phyloP scores from a whole-genome alignment of 2,113 vertebrate genomes.

The Paratilapia polleni region DNA sequence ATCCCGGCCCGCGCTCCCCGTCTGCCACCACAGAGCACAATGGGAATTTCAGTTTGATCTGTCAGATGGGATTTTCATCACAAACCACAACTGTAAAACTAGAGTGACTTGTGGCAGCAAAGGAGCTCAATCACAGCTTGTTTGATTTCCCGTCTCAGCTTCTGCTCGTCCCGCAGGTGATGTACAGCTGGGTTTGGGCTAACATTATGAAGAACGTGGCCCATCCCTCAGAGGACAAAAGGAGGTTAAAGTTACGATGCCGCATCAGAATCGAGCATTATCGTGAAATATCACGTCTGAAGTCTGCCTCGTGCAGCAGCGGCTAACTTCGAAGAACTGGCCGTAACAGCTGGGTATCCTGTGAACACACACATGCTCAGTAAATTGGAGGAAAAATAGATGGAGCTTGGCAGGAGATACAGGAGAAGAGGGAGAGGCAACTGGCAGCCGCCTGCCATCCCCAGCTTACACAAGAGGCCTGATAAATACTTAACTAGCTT shows the following conservation, averaged over 20 bases:
- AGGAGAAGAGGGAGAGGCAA: conserved; percentile 18
- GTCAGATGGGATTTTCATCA: conserved; percentile 25
- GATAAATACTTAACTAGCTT: conserved; percentile 70
- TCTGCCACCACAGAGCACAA: conserved; percentile 17
- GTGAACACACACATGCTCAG: background rate
- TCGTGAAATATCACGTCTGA: background rate
- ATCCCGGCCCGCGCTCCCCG: background rate
- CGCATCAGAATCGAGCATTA: conserved; percentile 7
- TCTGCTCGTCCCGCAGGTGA: background rate
- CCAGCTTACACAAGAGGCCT: conserved; percentile 49
- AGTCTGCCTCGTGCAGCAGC: background rate
- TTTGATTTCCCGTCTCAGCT: conserved; percentile 39
- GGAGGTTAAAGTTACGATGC: background rate
- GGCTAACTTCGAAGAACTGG: conserved; percentile 6
- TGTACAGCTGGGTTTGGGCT: background rate
- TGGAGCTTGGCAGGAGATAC: conserved; percentile 14
- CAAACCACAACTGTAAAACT: background rate
- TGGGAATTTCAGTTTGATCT: conserved; percentile 36
- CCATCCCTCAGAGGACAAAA: background rate
- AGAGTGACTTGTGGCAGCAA: background rate
- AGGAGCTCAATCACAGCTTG: background rate
- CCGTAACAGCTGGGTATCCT: conserved; percentile 30
- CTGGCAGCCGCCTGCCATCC: conserved; percentile 32
- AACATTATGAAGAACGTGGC: background rate
- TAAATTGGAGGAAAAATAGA: conserved; percentile 42